Conservation (phyloP, 1,140 invertebrate genomes). For the Brachionus calyciflorus region DNA sequence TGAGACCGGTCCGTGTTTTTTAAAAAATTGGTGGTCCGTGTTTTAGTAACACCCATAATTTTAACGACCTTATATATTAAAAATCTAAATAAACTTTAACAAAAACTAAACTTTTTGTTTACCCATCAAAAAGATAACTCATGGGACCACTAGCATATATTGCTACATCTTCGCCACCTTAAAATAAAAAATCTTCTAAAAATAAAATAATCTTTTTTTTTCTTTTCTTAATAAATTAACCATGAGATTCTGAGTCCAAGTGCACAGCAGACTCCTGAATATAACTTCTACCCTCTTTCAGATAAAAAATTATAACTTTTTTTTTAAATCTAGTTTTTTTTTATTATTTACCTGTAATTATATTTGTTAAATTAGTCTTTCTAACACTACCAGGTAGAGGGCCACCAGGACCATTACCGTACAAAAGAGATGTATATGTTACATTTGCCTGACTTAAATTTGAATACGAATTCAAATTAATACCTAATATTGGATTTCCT, state of each 20-base stretch:
- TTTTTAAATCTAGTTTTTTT: neutral
- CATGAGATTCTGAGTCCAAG: slow-evolving; percentile 64
- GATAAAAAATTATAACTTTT: neutral
- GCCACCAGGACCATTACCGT: slow-evolving; percentile 57
- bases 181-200: neutral
- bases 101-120: neutral
- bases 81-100: neutral
- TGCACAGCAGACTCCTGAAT: slow-evolving; percentile 66
- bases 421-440: slow-evolving; percentile 58
- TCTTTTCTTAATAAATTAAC: neutral
- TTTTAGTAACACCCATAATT: no score
- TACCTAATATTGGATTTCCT: slow-evolving; percentile 50
- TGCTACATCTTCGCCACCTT: slow-evolving; percentile 50
- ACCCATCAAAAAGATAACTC: slow-evolving; percentile 71
- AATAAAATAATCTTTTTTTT: neutral
- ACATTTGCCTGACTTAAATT: neutral
- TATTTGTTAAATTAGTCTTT: slow-evolving; percentile 17
- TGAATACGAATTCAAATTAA: neutral
- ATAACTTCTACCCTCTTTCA: slow-evolving; percentile 49
- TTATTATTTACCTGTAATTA: neutral
- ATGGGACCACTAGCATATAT: slow-evolving; percentile 67
- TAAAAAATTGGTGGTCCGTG: no score
- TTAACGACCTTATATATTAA: no score
- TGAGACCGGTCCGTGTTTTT: no score
- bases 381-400: neutral